These are phyloP conservation scores for Lottia scabra DNA, from an alignment of 2,888 invertebrate species.

Conservation along the genomic window DNA sequence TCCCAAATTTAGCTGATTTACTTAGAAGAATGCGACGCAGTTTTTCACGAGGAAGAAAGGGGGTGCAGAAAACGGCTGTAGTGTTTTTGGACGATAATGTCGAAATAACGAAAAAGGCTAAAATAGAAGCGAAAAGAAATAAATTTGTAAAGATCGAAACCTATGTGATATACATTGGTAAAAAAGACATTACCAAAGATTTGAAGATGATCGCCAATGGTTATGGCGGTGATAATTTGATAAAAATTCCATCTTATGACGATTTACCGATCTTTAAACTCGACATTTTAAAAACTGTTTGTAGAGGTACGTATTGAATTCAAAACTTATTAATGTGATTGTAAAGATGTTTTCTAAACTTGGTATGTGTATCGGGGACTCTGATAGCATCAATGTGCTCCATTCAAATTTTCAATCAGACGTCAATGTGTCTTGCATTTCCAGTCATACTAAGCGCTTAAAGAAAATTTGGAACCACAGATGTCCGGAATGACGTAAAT, in stretches of 20 bases:
- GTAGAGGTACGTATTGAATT: constrained; percentile 19
- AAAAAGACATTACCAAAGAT: neutral
- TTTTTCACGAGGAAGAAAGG: neutral
- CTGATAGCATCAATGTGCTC: no score
- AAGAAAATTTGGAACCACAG: no score
- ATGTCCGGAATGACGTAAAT: no score
- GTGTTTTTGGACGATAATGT: constrained; percentile 24
- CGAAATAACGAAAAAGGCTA: constrained; percentile 7
- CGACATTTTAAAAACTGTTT: constrained; percentile 14
- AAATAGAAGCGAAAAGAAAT: constrained; percentile 18
- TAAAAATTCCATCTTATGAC: constrained; percentile 20
- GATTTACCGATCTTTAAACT: constrained; percentile 16
- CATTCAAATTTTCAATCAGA: no score
- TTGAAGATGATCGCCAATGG: constrained; percentile 16
- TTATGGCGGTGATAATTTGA: constrained; percentile 17
- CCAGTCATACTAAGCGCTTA: no score
- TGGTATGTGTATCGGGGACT: no score
- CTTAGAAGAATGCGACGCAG: constrained; percentile 18
- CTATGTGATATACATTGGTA: constrained; percentile 25
- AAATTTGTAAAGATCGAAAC: constrained; percentile 26
- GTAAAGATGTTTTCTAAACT: no score
- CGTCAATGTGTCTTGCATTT: no score
- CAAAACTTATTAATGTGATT: no score
- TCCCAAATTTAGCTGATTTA: constrained; percentile 21
- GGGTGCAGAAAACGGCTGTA: constrained; percentile 24